phyloP scores from a whole-genome alignment of 2,113 vertebrate genomes.

The Lipophrys pholis region DNA sequence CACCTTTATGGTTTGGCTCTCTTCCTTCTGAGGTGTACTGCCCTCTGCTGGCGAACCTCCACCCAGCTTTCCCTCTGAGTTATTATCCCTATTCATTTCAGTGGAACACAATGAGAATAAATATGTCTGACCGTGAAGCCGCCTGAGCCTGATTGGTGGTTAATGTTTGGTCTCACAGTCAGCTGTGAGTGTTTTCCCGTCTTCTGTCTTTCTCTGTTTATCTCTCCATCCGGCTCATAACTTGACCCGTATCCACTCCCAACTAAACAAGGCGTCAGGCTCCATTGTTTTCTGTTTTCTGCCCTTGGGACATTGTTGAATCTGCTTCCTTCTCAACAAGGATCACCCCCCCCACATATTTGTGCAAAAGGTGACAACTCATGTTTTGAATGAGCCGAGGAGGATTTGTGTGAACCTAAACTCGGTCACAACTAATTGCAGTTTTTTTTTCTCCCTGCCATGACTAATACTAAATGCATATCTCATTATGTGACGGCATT shows the following conservation, averaged over 20 bases:
- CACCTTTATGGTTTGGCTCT: too few relatives aligned
- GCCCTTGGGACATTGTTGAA: constrained; percentile 32
- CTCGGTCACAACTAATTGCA: constrained; percentile 9
- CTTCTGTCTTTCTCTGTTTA: constrained; percentile 42
- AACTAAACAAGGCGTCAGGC: constrained; percentile 42
- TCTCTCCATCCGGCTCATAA: constrained; percentile 36
- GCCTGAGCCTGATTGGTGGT: constrained; percentile 12
- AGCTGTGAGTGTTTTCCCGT: constrained; percentile 19
- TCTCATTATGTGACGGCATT: constrained; percentile 8
- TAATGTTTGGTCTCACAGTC: constrained; percentile 7
- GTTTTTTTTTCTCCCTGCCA: constrained; percentile 5
- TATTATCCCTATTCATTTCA: too few relatives aligned
- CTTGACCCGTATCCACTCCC: constrained; percentile 47
- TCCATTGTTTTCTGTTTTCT: constrained; percentile 27
- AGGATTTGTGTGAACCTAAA: constrained; percentile 17
- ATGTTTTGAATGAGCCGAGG: constrained; percentile 15
- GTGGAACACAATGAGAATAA: too few relatives aligned
- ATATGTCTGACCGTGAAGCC: not conserved
- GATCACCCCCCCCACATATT: not conserved
- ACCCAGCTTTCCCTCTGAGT: too few relatives aligned
- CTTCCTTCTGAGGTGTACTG: too few relatives aligned
- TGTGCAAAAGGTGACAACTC: constrained; percentile 9
- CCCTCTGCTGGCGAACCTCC: too few relatives aligned
- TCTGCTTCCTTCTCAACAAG: not conserved
- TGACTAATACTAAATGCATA: constrained; percentile 11